Evolutionary conservation across 2,888 invertebrate species (phyloP).

Genomic region (Bedellia somnulentella): DNA sequence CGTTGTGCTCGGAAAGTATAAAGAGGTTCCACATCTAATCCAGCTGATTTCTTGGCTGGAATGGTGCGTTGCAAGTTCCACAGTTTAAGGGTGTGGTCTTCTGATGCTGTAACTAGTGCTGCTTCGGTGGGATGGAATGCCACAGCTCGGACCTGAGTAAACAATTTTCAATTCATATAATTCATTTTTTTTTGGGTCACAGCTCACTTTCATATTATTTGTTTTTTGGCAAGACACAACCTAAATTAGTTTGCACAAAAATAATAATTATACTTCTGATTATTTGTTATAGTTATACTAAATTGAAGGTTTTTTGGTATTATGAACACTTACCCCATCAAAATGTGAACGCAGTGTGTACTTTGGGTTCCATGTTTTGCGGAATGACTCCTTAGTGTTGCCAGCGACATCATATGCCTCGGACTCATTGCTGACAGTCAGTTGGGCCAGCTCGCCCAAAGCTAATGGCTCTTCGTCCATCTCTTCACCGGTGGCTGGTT

Average conservation of each 20-base stretch:
- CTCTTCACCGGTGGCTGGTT: slow-evolving; percentile 38
- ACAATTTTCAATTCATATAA: neutral
- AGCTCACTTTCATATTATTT: neutral
- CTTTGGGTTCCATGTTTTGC: slow-evolving; percentile 96
- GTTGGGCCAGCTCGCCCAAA: slow-evolving; percentile 92
- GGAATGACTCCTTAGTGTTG: slow-evolving; percentile 81
- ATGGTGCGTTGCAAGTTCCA: slow-evolving; percentile 99
- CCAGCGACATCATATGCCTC: slow-evolving; percentile 85
- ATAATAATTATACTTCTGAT: no score
- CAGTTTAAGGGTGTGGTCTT: slow-evolving; percentile 97
- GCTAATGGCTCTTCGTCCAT: slow-evolving; percentile 78
- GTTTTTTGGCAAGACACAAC: neutral
- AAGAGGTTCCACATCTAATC: slow-evolving; percentile 95
- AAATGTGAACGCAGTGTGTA: slow-evolving; percentile 95
- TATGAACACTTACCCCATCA: slow-evolving; percentile 69
- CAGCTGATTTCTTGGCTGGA: slow-evolving; percentile 95
- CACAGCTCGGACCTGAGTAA: slow-evolving; percentile 78
- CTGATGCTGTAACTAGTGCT: slow-evolving; percentile 95
- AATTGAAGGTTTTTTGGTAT: no score
- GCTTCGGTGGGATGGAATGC: slow-evolving; percentile 96
- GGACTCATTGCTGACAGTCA: slow-evolving; percentile 96
- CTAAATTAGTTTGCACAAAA: no score
- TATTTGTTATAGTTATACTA: no score
- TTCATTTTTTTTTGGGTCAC: neutral
- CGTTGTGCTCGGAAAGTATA: slow-evolving; percentile 97